Conservation (phyloP, 2,888 invertebrate genomes). For the Cyclophora albipunctata region DNA sequence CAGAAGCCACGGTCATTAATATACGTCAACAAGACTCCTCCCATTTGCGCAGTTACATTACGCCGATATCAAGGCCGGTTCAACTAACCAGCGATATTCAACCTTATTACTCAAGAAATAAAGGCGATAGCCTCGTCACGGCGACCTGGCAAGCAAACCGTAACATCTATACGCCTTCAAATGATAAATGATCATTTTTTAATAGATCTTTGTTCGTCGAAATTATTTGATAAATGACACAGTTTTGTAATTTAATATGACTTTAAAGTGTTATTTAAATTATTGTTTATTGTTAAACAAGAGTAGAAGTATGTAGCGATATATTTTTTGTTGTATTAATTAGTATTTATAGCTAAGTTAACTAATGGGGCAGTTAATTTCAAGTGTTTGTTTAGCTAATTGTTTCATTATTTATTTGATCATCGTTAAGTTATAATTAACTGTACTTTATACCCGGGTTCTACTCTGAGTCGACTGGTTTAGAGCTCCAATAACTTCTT, state of each 20-base stretch:
- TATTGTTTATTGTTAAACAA: no score
- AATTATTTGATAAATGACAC: background rate
- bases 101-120: conserved; percentile 22
- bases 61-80: conserved; percentile 19
- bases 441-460: no score
- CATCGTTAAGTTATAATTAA: no score
- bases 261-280: no score
- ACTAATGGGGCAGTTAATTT: no score
- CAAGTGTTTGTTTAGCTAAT: no score
- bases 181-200: conserved; percentile 18
- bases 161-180: conserved; percentile 19
- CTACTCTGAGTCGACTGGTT: no score
- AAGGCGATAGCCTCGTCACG: conserved; percentile 1
- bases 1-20: conserved; percentile 46
- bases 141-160: conserved; percentile 10
- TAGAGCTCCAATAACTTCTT: no score
- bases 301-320: no score
- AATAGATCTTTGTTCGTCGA: background rate
- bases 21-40: conserved; percentile 58
- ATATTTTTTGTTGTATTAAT: no score
- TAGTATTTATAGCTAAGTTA: no score
- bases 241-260: conserved; percentile 1
- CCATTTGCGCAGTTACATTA: conserved; percentile 57
- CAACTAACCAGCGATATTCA: conserved; percentile 10
- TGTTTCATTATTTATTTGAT: no score